Evolutionary conservation across 2,888 invertebrate genomes (phyloP).

Genomic region (Ormyrus pomaceus): DNA sequence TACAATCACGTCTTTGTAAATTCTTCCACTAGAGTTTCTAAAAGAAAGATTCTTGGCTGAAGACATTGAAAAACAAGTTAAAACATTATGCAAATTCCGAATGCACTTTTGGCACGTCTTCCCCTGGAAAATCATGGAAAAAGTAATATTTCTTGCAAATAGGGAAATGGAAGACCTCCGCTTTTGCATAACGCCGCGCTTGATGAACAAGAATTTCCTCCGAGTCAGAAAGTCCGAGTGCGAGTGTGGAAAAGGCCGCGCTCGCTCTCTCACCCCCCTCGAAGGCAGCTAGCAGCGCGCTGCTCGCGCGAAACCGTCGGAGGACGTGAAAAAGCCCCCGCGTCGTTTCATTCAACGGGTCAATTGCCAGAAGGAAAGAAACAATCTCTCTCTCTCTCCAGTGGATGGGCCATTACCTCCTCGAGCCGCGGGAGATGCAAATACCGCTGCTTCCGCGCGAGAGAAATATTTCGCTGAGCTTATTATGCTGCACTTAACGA

Average conservation of each 20-base stretch:
- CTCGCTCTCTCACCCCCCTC: no score
- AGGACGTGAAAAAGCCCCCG: slow-evolving; percentile 2
- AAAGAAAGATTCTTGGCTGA: no score
- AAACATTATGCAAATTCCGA: no score
- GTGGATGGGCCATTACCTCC: slow-evolving; percentile 44
- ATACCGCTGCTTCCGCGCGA: slow-evolving; percentile 5
- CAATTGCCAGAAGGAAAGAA: slow-evolving; percentile 48
- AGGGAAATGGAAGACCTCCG: background rate
- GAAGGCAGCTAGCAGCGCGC: no score
- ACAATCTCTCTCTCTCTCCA: slow-evolving; percentile 44
- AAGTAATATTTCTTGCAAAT: background rate
- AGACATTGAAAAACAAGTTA: no score
- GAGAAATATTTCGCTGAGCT: slow-evolving; percentile 37
- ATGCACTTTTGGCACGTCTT: background rate
- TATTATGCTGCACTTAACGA: slow-evolving; percentile 52
- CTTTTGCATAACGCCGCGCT: background rate
- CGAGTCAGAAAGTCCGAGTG: background rate
- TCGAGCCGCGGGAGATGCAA: slow-evolving; percentile 36
- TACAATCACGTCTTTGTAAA: no score
- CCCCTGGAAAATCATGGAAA: background rate
- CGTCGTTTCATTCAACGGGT: slow-evolving; percentile 16
- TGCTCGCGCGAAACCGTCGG: no score
- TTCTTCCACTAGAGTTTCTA: no score
- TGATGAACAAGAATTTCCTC: background rate
- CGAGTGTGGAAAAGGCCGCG: no score